A percentile compares a stretch with the other conserved stretches of the same genome.
These are phyloP conservation scores for Nephrotoma guestfalica DNA, from an alignment of 2,888 invertebrate genomes.

Conservation along the genomic window DNA sequence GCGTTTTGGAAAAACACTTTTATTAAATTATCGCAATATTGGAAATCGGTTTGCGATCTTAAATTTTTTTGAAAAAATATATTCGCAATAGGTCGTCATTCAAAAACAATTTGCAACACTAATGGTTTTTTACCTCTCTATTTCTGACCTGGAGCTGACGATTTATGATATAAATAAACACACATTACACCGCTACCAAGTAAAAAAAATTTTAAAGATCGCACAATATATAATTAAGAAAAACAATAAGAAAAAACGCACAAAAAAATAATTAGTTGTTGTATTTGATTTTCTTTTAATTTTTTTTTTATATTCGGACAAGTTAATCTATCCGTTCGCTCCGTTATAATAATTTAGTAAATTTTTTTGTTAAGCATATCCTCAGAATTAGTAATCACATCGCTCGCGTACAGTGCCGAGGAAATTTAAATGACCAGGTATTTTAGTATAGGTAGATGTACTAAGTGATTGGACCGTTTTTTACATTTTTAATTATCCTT, in stretches of 20 bases:
- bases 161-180: slow-evolving; percentile 20
- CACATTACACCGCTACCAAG: slow-evolving; percentile 16
- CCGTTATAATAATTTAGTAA: not conserved
- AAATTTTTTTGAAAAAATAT: not conserved
- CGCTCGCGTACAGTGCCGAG: not conserved
- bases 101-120: not conserved
- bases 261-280: slow-evolving; percentile 6
- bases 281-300: not conserved
- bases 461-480: not conserved
- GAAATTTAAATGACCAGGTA: not conserved
- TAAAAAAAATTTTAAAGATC: not conserved
- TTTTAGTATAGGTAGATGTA: no score
- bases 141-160: slow-evolving; percentile 22
- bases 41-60: not conserved
- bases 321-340: not conserved
- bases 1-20: not conserved
- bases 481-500: not conserved
- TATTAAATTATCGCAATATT: not conserved
- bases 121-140: slow-evolving; percentile 12
- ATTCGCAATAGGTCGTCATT: not conserved
- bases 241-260: slow-evolving; percentile 9
- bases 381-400: not conserved
- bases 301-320: not conserved
- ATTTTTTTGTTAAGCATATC: not conserved
- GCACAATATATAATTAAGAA: slow-evolving; percentile 2